phyloP scores from a whole-genome alignment of 2,888 invertebrate genomes.

The Polymixis lichenea region DNA sequence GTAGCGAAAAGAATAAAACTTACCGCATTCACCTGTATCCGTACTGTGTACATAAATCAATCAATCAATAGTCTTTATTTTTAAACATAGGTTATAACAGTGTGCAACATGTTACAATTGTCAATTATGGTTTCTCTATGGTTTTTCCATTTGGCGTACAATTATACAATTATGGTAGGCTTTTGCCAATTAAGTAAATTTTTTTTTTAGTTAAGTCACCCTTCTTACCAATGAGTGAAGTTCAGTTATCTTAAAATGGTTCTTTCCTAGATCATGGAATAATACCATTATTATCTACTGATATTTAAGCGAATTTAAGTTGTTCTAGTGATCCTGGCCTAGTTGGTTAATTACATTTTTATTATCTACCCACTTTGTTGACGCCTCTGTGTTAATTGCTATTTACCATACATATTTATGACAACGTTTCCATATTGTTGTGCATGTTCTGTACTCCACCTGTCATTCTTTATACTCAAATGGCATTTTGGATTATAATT shows the following conservation, averaged over 20 bases:
- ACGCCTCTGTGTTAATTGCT: conserved; percentile 30
- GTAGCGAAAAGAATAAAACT: too few species aligned
- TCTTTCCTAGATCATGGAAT: neutral
- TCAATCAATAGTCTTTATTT: too few species aligned
- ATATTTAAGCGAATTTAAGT: neutral
- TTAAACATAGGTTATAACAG: too few species aligned
- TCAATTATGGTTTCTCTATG: too few species aligned
- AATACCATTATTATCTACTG: neutral
- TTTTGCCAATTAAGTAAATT: too few species aligned
- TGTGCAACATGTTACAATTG: too few species aligned
- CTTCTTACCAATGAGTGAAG: too few species aligned
- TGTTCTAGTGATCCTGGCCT: conserved; percentile 10
- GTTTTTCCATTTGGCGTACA: too few species aligned
- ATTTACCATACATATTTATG: conserved; percentile 1
- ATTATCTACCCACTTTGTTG: neutral
- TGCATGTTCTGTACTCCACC: neutral
- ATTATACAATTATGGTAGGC: too few species aligned
- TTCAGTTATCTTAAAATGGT: neutral
- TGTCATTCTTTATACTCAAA: neutral
- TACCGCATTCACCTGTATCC: too few species aligned
- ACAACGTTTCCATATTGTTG: neutral
- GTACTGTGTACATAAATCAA: too few species aligned
- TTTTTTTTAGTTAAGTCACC: too few species aligned
- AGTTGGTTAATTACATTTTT: conserved; percentile 16
- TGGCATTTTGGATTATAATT: neutral